phyloP scores from a whole-genome alignment of 2,888 invertebrate species.

The Galerucella calmariensis region DNA sequence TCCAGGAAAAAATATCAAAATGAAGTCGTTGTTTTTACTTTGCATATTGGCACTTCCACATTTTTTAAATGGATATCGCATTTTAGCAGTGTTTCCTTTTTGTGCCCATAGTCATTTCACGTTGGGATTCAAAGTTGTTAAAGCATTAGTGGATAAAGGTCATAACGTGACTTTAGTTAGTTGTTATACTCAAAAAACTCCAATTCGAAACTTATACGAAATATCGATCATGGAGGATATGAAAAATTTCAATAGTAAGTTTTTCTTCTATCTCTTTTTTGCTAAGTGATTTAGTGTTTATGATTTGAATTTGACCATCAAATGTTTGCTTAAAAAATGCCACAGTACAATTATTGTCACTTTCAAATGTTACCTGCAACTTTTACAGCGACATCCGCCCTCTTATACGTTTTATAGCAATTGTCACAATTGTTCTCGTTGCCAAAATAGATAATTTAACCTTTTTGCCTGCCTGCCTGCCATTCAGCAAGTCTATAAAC shows the following conservation, averaged over 20 bases:
- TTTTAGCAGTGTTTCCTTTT: slow-evolving; percentile 54
- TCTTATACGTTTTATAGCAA: too few species aligned
- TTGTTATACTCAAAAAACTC: slow-evolving; percentile 58
- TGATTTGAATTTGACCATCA: too few species aligned
- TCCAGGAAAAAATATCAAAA: too few species aligned
- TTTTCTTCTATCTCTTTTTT: neutral
- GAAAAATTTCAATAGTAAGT: slow-evolving; percentile 39
- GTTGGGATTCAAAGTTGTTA: slow-evolving; percentile 51
- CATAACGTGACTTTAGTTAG: slow-evolving; percentile 64
- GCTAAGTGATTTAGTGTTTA: neutral
- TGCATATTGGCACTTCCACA: neutral
- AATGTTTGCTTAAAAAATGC: too few species aligned
- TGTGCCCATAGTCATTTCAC: slow-evolving; percentile 54
- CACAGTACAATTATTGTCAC: too few species aligned
- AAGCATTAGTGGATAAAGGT: slow-evolving; percentile 59
- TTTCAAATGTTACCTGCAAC: too few species aligned
- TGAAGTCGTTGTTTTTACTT: too few species aligned
- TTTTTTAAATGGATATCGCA: slow-evolving; percentile 36
- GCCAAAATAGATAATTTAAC: too few species aligned
- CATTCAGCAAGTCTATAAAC: too few species aligned
- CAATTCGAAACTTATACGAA: slow-evolving; percentile 62
- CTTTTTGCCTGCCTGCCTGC: too few species aligned
- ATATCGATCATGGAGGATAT: slow-evolving; percentile 41
- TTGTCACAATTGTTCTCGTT: too few species aligned
- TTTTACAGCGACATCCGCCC: too few species aligned